Base-by-base conservation (phyloP, 2,888 invertebrate genomes). In the Cryptocheilus praepositus region DNA sequence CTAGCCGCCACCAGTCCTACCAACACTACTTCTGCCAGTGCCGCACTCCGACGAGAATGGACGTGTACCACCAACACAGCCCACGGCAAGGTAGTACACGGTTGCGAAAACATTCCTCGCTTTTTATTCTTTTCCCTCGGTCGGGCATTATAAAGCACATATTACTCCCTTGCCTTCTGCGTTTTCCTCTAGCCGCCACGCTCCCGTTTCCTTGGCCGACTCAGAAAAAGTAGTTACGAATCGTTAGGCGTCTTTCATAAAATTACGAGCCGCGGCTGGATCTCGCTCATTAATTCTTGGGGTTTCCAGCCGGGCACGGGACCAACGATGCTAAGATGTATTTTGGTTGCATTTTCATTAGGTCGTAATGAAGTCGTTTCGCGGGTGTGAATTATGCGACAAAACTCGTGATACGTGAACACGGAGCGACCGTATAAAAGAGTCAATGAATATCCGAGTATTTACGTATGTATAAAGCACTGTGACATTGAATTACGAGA, bases 81-180 rank as follows among this genome's bases (percentile, higher is more conserved):
- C 59, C 74, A 61, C 67, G 67, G 36, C 36, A 36, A 36, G 36
- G 64, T 73, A 68, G 71, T 67, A 65, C 68, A 67, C 67, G 68
- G 61, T 65, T 65, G 71, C 70, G 74, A 79, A 79, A 79, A 79
- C 79, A 75, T 79, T 73, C 75, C 64, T 55, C 58, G 45, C 63
- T 64, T 72, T 74, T 61, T 74, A 68, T 64, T 65, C 57, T 51
- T 65, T 63, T 59, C 55, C 51, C 60, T 56, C 21, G 59, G 67
- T 62, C 61, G 55, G 64, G 72, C 67, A 73, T 79, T 79, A 77
- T 77, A 73, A 76, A 74, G 65, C 69, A 67, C 65, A 68, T 70
- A 79, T 79, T 77, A 77, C 61, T 70, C 59, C 56, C 64, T 56
- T 61, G 59, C 66, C 72, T 72, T 74, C 52, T 36, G 64, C 55